phyloP scores from a whole-genome alignment of 2,113 vertebrate species.

The Mionectes macconnelli region DNA sequence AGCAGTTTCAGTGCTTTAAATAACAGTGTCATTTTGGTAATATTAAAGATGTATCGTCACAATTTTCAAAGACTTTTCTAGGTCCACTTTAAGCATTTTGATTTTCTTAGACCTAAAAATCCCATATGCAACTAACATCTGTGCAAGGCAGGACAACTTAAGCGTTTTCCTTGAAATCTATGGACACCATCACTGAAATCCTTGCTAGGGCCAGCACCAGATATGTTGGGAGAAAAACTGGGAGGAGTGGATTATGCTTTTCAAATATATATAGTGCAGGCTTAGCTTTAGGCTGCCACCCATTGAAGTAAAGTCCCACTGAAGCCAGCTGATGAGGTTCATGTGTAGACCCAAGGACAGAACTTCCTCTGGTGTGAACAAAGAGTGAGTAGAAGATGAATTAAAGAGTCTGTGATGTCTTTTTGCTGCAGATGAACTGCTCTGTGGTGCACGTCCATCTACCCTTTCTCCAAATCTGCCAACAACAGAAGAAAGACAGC shows the following conservation, averaged over 20 bases:
- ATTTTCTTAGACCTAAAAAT: constrained; percentile 8
- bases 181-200: not conserved
- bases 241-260: not conserved
- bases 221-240: accelerated
- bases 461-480: not conserved
- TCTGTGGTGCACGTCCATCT: not conserved
- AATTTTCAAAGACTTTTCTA: constrained; percentile 33
- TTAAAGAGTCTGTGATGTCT: not conserved
- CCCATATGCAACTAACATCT: not conserved
- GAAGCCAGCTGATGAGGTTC: not conserved
- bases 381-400: not conserved
- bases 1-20: constrained; percentile 54
- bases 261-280: not conserved
- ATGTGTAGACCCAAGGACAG: not conserved
- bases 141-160: not conserved
- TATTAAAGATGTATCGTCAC: constrained; percentile 30
- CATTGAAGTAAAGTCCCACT: not conserved
- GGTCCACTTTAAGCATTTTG: not conserved
- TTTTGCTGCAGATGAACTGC: not conserved
- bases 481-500: not conserved
- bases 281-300: not conserved
- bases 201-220: not conserved
- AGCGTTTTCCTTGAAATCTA: not conserved
- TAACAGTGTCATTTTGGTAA: constrained; percentile 57
- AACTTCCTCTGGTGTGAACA: not conserved